Evolutionary conservation across 2,113 vertebrate species (phyloP).

Genomic region (Rhea pennata): DNA sequence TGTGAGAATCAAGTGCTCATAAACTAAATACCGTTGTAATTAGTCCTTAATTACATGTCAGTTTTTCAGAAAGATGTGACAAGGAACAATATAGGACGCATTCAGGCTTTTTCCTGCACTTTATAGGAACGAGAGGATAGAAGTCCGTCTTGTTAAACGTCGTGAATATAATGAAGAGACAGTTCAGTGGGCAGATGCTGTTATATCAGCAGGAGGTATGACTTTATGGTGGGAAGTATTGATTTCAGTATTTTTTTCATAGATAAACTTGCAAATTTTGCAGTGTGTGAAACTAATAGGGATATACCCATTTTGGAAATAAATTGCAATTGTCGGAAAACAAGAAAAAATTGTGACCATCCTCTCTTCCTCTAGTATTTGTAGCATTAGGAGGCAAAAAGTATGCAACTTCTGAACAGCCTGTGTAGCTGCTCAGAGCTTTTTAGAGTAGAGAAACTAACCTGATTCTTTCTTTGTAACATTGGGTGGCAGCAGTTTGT

Average conservation of each 20-base stretch:
- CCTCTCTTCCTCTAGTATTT: background rate
- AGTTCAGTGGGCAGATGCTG: slow-evolving; percentile 94
- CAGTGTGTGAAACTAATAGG: background rate
- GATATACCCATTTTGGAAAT: background rate
- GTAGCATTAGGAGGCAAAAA: background rate
- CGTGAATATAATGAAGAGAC: slow-evolving; percentile 92
- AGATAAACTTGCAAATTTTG: background rate
- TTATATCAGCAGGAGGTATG: slow-evolving; percentile 95
- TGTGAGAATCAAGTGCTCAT: background rate
- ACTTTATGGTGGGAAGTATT: background rate
- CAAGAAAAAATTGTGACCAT: background rate
- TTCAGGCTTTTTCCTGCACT: slow-evolving; percentile 40
- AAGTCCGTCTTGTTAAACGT: slow-evolving; percentile 91
- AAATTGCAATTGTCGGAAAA: background rate
- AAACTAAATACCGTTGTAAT: background rate
- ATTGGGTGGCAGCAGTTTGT: background rate
- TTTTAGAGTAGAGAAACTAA: background rate
- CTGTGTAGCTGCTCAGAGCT: background rate
- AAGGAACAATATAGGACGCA: background rate
- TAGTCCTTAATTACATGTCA: background rate
- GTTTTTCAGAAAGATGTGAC: background rate
- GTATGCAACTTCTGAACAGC: background rate
- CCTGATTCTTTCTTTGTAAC: background rate
- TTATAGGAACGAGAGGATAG: slow-evolving; percentile 85
- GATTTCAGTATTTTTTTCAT: background rate